Evolutionary conservation across 2,797 vertebrate species (phyloP).

Genomic region (Acanthornis magna): DNA sequence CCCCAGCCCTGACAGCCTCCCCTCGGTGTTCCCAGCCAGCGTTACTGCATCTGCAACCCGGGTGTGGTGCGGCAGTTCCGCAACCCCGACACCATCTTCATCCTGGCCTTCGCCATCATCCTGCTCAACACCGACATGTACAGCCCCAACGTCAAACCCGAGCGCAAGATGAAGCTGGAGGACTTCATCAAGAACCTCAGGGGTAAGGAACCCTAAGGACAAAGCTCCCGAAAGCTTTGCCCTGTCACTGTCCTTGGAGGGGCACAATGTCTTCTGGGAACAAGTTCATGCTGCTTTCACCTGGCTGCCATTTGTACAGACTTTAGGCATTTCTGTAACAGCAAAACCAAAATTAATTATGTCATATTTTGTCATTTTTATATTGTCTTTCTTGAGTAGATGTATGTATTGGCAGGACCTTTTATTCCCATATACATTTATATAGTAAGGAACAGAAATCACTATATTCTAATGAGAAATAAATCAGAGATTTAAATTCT

Average conservation of each 20-base stretch:
- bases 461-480: not conserved
- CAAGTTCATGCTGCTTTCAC: not conserved
- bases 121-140: conserved; percentile 99
- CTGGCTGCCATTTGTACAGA: not conserved
- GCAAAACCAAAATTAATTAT: not conserved
- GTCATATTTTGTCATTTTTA: not conserved
- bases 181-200: conserved; percentile 97
- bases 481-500: not conserved
- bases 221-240: not conserved
- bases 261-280: not conserved
- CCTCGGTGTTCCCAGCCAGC: conserved; percentile 77
- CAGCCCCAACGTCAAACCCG: conserved; percentile 95
- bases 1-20: not conserved
- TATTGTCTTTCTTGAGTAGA: not conserved
- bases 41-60: conserved; percentile 97
- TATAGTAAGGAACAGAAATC: not conserved
- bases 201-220: conserved; percentile 73
- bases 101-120: conserved; percentile 96
- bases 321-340: not conserved
- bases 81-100: conserved; percentile 98
- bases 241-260: not conserved
- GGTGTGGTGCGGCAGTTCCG: conserved; percentile 94
- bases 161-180: conserved; percentile 98
- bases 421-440: not conserved
- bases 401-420: not conserved